phyloP scores from a whole-genome alignment of 2,888 invertebrate species.

The Nemapogon koenigi region DNA sequence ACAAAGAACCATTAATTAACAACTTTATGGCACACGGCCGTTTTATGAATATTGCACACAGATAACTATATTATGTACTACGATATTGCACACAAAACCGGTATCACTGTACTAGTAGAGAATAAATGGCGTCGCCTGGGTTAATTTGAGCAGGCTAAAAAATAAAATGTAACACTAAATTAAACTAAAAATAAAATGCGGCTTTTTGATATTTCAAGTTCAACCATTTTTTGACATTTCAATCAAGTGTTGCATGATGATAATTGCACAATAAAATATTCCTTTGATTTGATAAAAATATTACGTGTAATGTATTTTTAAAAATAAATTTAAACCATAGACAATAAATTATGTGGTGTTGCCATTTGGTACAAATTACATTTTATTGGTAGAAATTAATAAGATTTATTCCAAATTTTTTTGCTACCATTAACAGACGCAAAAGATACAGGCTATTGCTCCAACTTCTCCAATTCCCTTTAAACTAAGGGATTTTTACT shows the following conservation, averaged over 20 bases:
- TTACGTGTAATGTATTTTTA: not conserved
- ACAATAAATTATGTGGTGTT: too few relatives aligned
- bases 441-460: too few relatives aligned
- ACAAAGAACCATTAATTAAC: conserved; percentile 51
- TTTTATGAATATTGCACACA: conserved; percentile 1
- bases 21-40: conserved; percentile 58
- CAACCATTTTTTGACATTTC: conserved; percentile 57
- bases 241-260: conserved; percentile 55
- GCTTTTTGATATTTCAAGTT: conserved; percentile 25
- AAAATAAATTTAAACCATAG: conserved; percentile 18
- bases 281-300: not conserved
- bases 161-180: conserved; percentile 7
- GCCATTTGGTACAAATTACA: too few relatives aligned
- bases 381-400: too few relatives aligned
- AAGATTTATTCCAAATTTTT: too few relatives aligned
- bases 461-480: too few relatives aligned
- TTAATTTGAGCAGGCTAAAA: not conserved
- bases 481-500: too few relatives aligned
- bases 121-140: too few relatives aligned
- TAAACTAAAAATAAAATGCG: conserved; percentile 23
- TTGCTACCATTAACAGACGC: too few relatives aligned
- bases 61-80: not conserved
- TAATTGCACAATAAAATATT: conserved; percentile 28
- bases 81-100: conserved; percentile 17
- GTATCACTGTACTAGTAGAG: conserved; percentile 8